phyloP scores from a whole-genome alignment of 2,888 invertebrate species.

The Sabellastarte sp. region DNA sequence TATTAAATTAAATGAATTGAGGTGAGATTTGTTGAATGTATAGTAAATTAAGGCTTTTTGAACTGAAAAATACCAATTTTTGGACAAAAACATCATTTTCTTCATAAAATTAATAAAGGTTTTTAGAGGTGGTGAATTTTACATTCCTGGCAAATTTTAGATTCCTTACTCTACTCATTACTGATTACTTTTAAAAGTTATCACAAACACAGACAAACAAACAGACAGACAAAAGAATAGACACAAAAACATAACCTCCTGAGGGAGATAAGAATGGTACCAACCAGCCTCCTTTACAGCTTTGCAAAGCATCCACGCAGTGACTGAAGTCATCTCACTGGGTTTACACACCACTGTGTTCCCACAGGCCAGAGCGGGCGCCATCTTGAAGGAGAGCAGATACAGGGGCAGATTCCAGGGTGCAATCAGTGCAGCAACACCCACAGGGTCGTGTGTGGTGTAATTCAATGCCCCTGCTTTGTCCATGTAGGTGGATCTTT shows the following conservation, averaged over 20 bases:
- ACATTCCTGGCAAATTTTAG: too few species aligned
- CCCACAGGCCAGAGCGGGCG: constrained; percentile 62
- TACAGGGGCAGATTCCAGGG: constrained; percentile 66
- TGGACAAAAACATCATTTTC: too few species aligned
- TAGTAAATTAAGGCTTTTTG: too few species aligned
- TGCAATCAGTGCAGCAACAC: constrained; percentile 64
- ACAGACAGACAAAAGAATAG: too few species aligned
- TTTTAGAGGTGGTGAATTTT: too few species aligned
- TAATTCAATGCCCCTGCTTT: constrained; percentile 59
- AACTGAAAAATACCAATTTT: too few species aligned
- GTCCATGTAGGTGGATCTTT: constrained; percentile 39
- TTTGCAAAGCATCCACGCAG: constrained; percentile 62
- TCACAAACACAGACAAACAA: too few species aligned
- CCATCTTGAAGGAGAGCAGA: constrained; percentile 64
- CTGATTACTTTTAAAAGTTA: too few species aligned
- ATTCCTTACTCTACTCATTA: too few species aligned
- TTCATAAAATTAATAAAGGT: too few species aligned
- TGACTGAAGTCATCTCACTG: constrained; percentile 65
- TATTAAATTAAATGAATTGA: too few species aligned
- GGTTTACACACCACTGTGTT: constrained; percentile 65
- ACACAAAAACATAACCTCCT: background rate
- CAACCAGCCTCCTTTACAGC: constrained; percentile 62
- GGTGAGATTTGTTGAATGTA: too few species aligned
- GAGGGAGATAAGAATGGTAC: background rate
- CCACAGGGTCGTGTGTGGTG: constrained; percentile 61